Conservation (phyloP, 2,888 invertebrate genomes). For the Calameuta idolon region DNA sequence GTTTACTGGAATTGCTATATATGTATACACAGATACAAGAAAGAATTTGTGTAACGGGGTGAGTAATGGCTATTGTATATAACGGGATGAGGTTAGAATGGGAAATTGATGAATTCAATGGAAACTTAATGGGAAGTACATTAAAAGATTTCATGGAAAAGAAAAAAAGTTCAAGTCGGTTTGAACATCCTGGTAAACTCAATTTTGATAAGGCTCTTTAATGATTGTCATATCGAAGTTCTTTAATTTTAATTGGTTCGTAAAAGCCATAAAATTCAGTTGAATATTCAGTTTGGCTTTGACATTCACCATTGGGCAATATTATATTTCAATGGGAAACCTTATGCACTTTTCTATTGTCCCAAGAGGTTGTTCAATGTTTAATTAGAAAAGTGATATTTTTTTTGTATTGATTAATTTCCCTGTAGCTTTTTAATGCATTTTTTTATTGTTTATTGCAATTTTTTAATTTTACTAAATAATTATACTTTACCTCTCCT, state of each 20-base stretch:
- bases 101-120: background rate
- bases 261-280: background rate
- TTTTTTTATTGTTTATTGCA: too few relatives aligned
- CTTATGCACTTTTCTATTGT: background rate
- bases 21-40: background rate
- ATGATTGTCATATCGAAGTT: conserved; percentile 16
- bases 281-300: background rate
- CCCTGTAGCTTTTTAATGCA: background rate
- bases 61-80: background rate
- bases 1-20: background rate
- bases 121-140: background rate
- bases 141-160: background rate
- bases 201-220: conserved; percentile 11
- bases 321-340: background rate
- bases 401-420: background rate
- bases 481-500: background rate
- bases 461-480: background rate
- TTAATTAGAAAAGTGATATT: background rate
- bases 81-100: background rate
- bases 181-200: background rate
- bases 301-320: background rate
- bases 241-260: conserved; percentile 23
- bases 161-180: background rate
- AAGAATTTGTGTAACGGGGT: background rate
- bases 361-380: background rate